These are phyloP conservation scores for Elaphurus davidianus DNA, from an alignment of 2,113 vertebrate genomes.

Conservation along the genomic window DNA sequence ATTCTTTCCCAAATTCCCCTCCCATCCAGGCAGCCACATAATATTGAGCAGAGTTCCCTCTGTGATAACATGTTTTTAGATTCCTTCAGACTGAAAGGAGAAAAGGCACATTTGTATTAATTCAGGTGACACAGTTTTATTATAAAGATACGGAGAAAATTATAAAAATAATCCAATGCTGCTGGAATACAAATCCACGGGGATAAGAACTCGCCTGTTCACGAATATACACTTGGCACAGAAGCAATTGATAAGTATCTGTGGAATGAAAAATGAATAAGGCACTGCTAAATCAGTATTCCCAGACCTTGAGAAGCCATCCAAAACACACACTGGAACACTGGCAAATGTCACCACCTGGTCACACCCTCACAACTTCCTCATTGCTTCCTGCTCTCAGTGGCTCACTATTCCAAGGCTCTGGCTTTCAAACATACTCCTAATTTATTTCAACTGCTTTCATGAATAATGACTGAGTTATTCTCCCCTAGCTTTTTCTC, in stretches of 20 bases:
- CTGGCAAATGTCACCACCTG: not conserved
- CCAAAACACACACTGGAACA: not conserved
- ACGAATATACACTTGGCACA: not conserved
- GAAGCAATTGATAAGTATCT: not conserved
- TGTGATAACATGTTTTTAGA: not conserved
- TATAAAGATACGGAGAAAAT: not conserved
- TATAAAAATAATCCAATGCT: not conserved
- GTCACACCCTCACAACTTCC: not conserved
- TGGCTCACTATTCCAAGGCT: not conserved
- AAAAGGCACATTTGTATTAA: not conserved
- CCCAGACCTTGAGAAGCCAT: not conserved
- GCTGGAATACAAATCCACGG: not conserved
- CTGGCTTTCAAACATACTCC: not conserved
- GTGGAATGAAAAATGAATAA: not conserved
- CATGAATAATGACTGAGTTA: not conserved
- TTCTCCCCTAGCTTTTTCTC: not conserved
- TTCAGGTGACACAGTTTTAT: not conserved
- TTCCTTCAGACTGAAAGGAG: not conserved
- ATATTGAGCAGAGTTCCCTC: not conserved
- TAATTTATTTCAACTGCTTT: not conserved
- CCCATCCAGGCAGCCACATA: not conserved
- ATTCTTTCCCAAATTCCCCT: not conserved
- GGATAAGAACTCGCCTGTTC: not conserved
- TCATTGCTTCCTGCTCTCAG: not conserved
- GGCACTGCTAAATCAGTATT: not conserved